Percentiles rank a stretch among this genome's conserved stretches.
These are phyloP conservation scores for Zele albiditarsus DNA, from an alignment of 2,888 invertebrate genomes.

Conservation along the genomic window DNA sequence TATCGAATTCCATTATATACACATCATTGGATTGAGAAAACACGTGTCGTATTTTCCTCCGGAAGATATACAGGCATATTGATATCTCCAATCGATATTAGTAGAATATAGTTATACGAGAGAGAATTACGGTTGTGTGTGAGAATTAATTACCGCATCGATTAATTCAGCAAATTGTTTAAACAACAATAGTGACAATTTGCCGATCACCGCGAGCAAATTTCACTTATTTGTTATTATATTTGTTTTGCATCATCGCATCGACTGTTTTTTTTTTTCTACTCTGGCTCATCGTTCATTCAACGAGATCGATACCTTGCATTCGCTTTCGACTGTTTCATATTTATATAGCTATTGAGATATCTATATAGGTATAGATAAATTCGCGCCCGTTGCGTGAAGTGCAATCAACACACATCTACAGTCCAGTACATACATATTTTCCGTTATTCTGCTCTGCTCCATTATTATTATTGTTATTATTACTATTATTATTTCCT, in stretches of 20 bases:
- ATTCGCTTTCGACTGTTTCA: not conserved
- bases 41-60: constrained; percentile 8
- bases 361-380: not conserved
- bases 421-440: not conserved
- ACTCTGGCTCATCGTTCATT: not conserved
- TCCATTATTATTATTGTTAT: not conserved
- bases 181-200: not conserved
- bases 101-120: not conserved
- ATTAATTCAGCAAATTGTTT: constrained; percentile 51
- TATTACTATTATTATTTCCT: not conserved
- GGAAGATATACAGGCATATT: constrained; percentile 24
- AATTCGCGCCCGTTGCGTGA: not conserved
- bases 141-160: constrained; percentile 53
- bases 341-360: constrained; percentile 15
- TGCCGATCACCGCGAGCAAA: not conserved
- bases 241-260: not conserved
- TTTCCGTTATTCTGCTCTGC: not conserved
- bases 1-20: not conserved
- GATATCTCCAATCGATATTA: constrained; percentile 21
- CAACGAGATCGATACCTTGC: constrained; percentile 9
- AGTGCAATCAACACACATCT: not conserved
- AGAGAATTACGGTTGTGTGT: constrained; percentile 49
- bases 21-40: not conserved
- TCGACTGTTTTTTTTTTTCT: constrained; percentile 2
- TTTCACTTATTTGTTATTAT: constrained; percentile 4